Conservation (phyloP, 2,888 invertebrate genomes). For the Polyommatus iphigenia region DNA sequence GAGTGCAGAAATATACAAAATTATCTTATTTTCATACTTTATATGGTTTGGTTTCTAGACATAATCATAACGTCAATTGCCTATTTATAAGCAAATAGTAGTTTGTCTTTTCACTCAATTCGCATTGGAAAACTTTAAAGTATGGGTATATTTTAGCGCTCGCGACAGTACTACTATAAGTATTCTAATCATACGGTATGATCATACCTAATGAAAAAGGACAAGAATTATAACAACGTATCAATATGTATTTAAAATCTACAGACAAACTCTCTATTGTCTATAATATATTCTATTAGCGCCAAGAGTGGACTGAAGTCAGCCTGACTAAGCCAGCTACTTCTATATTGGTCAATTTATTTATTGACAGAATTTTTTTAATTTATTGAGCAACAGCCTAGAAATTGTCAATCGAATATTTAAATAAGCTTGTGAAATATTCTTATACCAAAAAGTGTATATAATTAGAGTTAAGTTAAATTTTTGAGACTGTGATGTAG, state of each 20-base stretch:
- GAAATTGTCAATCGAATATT: conserved; percentile 10
- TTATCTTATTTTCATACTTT: not conserved
- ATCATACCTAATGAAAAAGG: not conserved
- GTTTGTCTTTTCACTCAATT: not conserved
- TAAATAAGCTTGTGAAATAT: conserved; percentile 13
- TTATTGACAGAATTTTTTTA: not conserved
- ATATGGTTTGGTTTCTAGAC: not conserved
- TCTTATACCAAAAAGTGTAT: conserved; percentile 29
- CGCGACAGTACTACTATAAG: not conserved
- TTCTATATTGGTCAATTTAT: not conserved
- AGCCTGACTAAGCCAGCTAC: not conserved
- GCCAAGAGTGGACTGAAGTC: conserved; percentile 3
- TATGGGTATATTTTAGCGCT: not conserved
- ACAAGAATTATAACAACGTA: not conserved
- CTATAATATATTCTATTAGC: not conserved
- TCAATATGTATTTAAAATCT: not conserved
- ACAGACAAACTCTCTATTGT: not conserved
- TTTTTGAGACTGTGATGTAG: conserved; percentile 30
- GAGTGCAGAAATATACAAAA: not conserved
- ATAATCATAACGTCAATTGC: not conserved
- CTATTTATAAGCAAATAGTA: not conserved
- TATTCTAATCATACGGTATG: not conserved
- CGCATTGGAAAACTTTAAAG: too few relatives aligned
- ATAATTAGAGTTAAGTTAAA: conserved; percentile 20
- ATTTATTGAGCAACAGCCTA: not conserved